A percentile compares a stretch with the other conserved stretches of the same genome.
phyloP scores from a whole-genome alignment of 2,113 vertebrate genomes.

The Calypte anna region DNA sequence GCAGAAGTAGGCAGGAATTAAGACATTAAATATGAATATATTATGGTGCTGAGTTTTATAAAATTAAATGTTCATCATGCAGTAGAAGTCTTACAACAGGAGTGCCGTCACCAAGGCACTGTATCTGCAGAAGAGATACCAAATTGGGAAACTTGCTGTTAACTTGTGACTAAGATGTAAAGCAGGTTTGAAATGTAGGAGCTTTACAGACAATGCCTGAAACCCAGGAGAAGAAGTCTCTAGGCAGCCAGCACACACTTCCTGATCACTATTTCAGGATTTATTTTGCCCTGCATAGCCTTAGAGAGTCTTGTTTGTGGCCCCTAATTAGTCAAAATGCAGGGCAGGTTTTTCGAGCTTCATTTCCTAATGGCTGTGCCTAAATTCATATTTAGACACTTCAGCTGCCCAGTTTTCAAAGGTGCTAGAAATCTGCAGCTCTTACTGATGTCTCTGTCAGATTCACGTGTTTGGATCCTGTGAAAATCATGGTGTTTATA shows the following conservation, averaged over 20 bases:
- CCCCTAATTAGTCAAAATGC: background rate
- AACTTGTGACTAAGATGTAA: background rate
- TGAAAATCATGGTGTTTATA: background rate
- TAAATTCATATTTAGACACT: background rate
- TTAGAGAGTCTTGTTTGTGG: background rate
- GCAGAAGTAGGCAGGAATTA: slow-evolving; percentile 25
- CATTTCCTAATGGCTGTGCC: background rate
- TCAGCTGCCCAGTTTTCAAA: background rate
- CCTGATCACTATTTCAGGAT: background rate
- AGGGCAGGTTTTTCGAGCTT: background rate
- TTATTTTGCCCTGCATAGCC: background rate
- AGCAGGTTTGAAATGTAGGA: background rate
- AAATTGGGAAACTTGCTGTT: background rate
- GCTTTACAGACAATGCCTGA: background rate
- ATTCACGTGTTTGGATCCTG: background rate
- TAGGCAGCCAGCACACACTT: background rate
- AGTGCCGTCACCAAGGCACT: background rate
- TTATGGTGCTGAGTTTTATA: background rate
- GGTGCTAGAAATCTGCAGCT: background rate
- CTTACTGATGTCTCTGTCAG: background rate
- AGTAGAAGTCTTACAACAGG: background rate
- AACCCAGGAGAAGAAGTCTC: background rate
- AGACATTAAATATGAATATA: slow-evolving; percentile 21
- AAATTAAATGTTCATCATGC: slow-evolving; percentile 33
- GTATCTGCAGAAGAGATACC: background rate